Evolutionary conservation across 2,888 invertebrate species (phyloP), one percentile per base, ranked within the genome.

Genomic region (Odontocolon sp.): DNA sequence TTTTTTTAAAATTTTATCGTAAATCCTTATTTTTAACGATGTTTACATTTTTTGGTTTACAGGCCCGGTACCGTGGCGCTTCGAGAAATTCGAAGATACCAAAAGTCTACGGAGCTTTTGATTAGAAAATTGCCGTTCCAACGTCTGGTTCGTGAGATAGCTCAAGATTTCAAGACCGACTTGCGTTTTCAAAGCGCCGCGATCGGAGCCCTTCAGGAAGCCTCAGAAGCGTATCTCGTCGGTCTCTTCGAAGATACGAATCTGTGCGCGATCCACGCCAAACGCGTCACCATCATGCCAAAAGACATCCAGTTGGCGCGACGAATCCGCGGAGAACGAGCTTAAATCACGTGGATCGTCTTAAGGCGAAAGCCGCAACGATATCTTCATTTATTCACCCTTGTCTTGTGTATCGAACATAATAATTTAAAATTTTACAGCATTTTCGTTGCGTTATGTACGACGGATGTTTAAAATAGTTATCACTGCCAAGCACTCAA

Each of bases 161-260:
- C 98, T 1, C 98, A 98, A 89, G 98, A 98, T 91, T 98, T 98
- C 95, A 98, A 98, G 91, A 98, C 98, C 82, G 97, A 98, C 91
- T 92, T 98, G 84, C 96, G 98, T 92, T 98, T 98, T 93, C 98
- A 98, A 92, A 97, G 96, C 85, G 97, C 98, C 38, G 98, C 98
- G 80, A 97, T 98, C 87, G 97, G 97, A 69, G 98, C 98, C 81
- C 92, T 98, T 80, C 93, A 97, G 94, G 98, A 98, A 93, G 96
- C 96, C 56, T 95, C 95, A 84, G 97, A 97, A 91, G 97, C 97
- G 2, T 97, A 97, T 91, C 92, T 98, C 82, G 98, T 98, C 77
- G 98, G 98, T 79, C 93, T 99, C 74, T 98, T 99, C 91, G 98
- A 98, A 93, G 98, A 99, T 92, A 98, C 98, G 83, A 99, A 98